Conservation (phyloP, 2,113 vertebrate species). For the Eurypyga helias region DNA sequence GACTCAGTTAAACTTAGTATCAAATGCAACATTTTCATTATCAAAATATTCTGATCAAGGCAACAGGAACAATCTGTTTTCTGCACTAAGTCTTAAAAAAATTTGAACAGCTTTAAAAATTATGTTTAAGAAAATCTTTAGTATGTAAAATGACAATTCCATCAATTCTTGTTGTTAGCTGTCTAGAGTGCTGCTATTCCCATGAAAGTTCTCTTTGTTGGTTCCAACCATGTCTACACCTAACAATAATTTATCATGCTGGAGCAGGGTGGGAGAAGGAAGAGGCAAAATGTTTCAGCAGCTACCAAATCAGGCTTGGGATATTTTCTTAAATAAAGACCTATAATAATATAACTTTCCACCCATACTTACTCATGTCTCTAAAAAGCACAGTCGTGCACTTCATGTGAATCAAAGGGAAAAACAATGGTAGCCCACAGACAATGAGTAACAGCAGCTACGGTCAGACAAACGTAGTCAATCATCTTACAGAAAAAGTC, state of each 20-base stretch:
- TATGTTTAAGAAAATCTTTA: neutral
- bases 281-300: neutral
- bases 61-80: too few relatives aligned
- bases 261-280: rapidly evolving
- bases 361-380: neutral
- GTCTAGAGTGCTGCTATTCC: neutral
- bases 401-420: neutral
- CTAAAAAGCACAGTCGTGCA: neutral
- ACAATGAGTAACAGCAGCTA: neutral
- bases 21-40: neutral
- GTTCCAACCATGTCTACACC: neutral
- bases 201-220: neutral
- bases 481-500: neutral
- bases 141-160: neutral
- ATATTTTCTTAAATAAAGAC: neutral
- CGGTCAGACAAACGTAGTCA: neutral
- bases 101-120: neutral
- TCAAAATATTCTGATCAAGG: neutral
- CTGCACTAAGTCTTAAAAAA: neutral
- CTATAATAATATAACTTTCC: neutral
- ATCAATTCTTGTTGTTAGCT: neutral
- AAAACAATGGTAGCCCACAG: neutral
- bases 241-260: neutral
- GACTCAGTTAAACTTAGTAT: neutral
- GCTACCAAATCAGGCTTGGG: neutral